Evolutionary conservation across 2,888 invertebrate species (phyloP).

Genomic region (Deilephila elpenor): DNA sequence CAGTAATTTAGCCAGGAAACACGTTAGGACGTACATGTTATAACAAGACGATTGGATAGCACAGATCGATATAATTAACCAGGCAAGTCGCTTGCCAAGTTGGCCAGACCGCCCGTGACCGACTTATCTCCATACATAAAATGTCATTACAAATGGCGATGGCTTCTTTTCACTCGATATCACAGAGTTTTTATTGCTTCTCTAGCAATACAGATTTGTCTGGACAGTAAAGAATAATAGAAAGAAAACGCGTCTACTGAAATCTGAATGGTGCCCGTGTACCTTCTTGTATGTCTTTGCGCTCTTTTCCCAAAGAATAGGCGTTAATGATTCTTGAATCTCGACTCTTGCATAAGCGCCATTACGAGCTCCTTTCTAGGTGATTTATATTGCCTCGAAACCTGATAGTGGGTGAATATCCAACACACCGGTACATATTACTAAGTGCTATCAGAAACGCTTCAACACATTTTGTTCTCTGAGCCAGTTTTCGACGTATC

Average conservation of each 20-base stretch:
- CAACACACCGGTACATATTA: background rate
- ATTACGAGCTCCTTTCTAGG: background rate
- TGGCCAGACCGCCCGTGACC: conserved; percentile 72
- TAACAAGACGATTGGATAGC: conserved; percentile 55
- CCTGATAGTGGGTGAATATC: background rate
- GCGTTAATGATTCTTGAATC: background rate
- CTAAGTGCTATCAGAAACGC: background rate
- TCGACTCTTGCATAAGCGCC: background rate
- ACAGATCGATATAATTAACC: conserved; percentile 75
- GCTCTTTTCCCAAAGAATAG: background rate
- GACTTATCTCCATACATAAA: conserved; percentile 46
- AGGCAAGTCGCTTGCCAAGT: conserved; percentile 71
- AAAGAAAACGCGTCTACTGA: background rate
- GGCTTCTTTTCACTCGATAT: conserved; percentile 37
- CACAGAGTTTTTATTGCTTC: conserved; percentile 34
- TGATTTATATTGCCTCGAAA: background rate
- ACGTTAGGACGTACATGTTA: conserved; percentile 45
- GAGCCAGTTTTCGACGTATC: background rate
- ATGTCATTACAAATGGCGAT: conserved; percentile 31
- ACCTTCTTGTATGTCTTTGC: background rate
- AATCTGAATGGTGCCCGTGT: background rate
- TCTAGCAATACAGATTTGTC: conserved; percentile 29
- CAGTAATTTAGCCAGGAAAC: conserved; percentile 45
- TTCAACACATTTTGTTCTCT: background rate
- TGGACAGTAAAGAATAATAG: background rate